phyloP scores from a whole-genome alignment of 2,888 invertebrate genomes.

The Aphrophora alni region DNA sequence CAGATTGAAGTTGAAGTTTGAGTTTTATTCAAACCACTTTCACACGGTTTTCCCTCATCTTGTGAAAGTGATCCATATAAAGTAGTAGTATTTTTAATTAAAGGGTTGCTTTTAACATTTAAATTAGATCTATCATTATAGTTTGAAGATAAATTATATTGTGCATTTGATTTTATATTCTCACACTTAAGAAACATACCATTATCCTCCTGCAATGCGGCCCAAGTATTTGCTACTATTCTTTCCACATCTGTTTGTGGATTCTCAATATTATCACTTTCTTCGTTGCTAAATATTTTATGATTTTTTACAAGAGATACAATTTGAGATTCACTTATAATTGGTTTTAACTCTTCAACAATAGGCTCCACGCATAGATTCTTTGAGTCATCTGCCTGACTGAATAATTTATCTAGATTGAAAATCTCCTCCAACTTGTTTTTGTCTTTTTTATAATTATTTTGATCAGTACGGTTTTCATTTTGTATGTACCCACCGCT shows the following conservation, averaged over 20 bases:
- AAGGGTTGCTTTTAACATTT: background rate
- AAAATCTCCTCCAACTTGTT: background rate
- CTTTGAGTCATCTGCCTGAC: background rate
- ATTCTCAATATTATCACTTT: conserved; percentile 8
- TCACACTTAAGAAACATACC: background rate
- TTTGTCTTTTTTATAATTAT: background rate
- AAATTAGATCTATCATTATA: conserved; percentile 21
- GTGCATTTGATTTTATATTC: background rate
- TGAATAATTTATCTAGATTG: background rate
- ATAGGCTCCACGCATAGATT: background rate
- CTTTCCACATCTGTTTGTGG: conserved; percentile 25
- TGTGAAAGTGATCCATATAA: background rate
- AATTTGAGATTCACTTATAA: background rate
- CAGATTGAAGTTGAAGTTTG: conserved; percentile 5
- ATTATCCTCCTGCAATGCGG: conserved; percentile 18
- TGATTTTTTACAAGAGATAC: background rate
- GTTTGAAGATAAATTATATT: conserved; percentile 12
- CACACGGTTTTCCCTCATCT: background rate
- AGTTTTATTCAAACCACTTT: background rate
- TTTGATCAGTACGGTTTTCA: background rate
- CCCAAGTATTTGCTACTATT: conserved; percentile 31
- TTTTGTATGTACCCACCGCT: background rate
- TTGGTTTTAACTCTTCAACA: conserved; percentile 12
- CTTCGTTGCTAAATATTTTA: background rate
- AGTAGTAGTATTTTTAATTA: background rate